Percentiles rank a stretch among this genome's conserved stretches.
These are phyloP conservation scores for Cassiopea xamachana DNA, from an alignment of 30 jellyfish, hydroid and myxozoan genomes.

Conservation along the genomic window DNA sequence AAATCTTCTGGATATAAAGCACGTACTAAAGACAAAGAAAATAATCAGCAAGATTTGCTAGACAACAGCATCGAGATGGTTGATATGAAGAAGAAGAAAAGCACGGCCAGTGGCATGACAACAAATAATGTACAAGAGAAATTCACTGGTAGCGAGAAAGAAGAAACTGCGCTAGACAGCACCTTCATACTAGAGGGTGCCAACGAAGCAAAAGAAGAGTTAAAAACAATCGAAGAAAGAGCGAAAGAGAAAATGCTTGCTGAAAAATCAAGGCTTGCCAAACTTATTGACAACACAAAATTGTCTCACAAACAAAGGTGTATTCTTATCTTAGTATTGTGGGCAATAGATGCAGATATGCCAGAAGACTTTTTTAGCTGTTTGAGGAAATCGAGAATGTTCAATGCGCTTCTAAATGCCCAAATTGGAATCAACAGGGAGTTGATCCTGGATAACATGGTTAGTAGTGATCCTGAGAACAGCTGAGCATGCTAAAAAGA, in stretches of 20 bases:
- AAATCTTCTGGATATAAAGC: neutral
- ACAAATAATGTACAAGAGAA: neutral
- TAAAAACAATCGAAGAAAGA: neutral
- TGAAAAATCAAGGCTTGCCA: conserved; percentile 2
- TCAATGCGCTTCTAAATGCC: conserved; percentile 5
- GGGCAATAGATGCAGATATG: conserved; percentile 73
- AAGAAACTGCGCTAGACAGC: neutral
- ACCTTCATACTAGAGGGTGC: conserved; percentile 33
- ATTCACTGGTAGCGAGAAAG: neutral
- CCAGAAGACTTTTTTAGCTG: conserved; percentile 23
- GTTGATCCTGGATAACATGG: conserved; percentile 56
- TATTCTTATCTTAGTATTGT: conserved; percentile 23
- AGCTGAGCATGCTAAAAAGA: neutral
- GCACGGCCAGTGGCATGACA: neutral
- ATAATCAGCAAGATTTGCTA: neutral
- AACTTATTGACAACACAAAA: neutral
- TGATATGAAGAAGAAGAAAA: neutral
- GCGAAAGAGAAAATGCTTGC: conserved; percentile 14
- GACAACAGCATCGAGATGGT: neutral
- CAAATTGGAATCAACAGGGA: neutral
- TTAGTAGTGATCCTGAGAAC: neutral
- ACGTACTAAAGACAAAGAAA: neutral
- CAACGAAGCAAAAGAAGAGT: conserved; percentile 17
- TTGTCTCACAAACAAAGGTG: conserved; percentile 5
- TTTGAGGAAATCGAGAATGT: conserved; percentile 22